phyloP scores from a whole-genome alignment of 2,888 invertebrate genomes.

The Escarpia spicata region DNA sequence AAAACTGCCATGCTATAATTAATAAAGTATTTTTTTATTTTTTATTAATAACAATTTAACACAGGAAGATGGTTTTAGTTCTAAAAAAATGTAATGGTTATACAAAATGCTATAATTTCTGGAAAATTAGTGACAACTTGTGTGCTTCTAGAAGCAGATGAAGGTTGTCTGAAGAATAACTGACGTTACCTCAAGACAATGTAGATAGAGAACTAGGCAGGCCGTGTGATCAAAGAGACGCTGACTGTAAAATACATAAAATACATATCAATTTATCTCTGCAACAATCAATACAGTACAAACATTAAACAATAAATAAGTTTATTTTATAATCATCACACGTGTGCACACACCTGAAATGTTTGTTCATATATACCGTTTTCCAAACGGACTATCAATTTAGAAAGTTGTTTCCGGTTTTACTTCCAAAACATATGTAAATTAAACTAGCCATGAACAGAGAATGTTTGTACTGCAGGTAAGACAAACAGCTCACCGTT shows the following conservation, averaged over 20 bases:
- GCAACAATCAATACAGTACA: not conserved
- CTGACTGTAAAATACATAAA: conserved; percentile 64
- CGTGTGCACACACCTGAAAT: conserved; percentile 13
- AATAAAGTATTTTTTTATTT: not conserved
- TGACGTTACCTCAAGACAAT: conserved; percentile 72
- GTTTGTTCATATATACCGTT: not conserved
- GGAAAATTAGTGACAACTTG: not conserved
- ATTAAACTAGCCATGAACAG: conserved; percentile 5
- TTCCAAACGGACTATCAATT: not conserved
- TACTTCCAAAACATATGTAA: not conserved
- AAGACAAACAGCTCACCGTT: conserved; percentile 67
- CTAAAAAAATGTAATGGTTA: not conserved
- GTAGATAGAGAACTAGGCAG: conserved; percentile 82
- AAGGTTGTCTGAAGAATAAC: not conserved
- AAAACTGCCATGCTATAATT: not conserved
- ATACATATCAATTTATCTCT: not conserved
- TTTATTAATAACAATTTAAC: not conserved
- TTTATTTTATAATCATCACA: conserved; percentile 4
- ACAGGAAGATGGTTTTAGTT: not conserved
- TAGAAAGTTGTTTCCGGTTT: not conserved
- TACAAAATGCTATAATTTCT: not conserved
- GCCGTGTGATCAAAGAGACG: conserved; percentile 87
- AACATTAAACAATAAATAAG: not conserved
- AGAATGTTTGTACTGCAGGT: not conserved
- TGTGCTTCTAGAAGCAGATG: not conserved